Evolutionary conservation across 2,113 vertebrate species (phyloP), one percentile per base, ranked within the genome.

Genomic region (Cromileptes altivelis): DNA sequence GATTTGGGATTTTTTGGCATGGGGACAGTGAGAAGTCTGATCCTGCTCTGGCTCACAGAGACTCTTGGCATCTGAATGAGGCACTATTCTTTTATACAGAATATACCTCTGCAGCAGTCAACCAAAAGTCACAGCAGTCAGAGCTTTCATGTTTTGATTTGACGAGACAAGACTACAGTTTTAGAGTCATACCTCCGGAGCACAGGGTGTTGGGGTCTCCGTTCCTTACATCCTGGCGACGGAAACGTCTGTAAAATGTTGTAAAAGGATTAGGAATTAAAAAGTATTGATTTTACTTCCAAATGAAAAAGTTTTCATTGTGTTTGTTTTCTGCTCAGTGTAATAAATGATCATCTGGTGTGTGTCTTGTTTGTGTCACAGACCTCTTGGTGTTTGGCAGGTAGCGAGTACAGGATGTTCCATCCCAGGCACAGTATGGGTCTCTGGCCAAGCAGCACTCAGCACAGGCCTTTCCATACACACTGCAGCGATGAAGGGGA

Each of bases 361-460:
- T 52, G n/a, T 73, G 10, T 53, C 45, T 42, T 27, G 17, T 50
- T n/a, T 25, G 15, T n/a, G 13, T 74, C 42, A 52, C 75, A 55
- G 40, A 99, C 98, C 97, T 96, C 86, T 98, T 99, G 80, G 96
- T 97, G 90, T 97, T 99, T 84, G 97, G 96, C 75, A 98, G 95
- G 27, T 98, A 99, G 87, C 98, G 97, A 4, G 98, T 99, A 89
- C 98, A 99, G 56, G 94, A 52, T 0, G 90, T 96, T 69, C 98
- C 98, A 0, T 99, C 98, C 98, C 98, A 99, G 82, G 98, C 98
- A 0, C 98, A 99, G 89, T 99, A 99, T 0, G 98, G 98, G 86
- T 99, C 98, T 19, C 98, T 94, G n/a, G 98, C 98, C 86, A 99
- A 94, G 90, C 98, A 99, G 95, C 98, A 99, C 88, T 99, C 98